Evolutionary conservation across 2,113 vertebrate genomes (phyloP), one percentile per base, ranked within the genome.

Genomic region (Murina feae): DNA sequence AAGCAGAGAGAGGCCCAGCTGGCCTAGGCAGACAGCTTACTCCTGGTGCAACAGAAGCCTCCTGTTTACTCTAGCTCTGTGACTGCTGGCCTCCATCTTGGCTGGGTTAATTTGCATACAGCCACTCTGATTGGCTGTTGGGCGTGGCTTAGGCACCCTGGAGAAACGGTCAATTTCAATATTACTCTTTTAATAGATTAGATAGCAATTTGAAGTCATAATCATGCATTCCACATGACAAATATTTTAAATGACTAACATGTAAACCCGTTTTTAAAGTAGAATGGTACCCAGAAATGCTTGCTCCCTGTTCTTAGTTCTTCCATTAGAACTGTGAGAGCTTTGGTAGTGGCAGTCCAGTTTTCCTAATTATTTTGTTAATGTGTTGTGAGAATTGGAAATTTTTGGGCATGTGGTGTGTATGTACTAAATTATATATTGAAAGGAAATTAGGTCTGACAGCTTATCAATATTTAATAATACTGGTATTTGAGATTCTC

Each of bases 401-500:
- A 68, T 23, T 63, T 65, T 60, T 94, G 51, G 91, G 68, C 30
- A 58, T 65, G 39, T 39, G 28, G 16, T 72, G 2, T 82, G 0
- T 80, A 66, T 68, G 14, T 72, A 28, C 78, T 89, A 58, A 95
- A 55, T 78, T 58, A 51, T 47, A 71, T 60, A 32, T 75, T 90
- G 32, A 28, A 65, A 7, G 49, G 28, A 96, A 83, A 82, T 63
- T 65, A 71, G 13, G 12, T n/a, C 30, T 79, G 51, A 75, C 12
- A 69, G 30, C 23, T 91, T 75, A 81, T 35, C 37, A 65, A 9
- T 93, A 84, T 83, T 95, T 94, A 53, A 35, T 88, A 96, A 90
- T 60, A 47, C 16, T 63, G 10, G 5, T 53, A 51, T 91, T 89
- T 93, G 79, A 11, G 76, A 5, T 76, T 14, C 16, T 66, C 37